A percentile compares a stretch with the other conserved stretches of the same genome.
Conservation (phyloP, 2,113 vertebrate species). For the Trinectes maculatus region DNA sequence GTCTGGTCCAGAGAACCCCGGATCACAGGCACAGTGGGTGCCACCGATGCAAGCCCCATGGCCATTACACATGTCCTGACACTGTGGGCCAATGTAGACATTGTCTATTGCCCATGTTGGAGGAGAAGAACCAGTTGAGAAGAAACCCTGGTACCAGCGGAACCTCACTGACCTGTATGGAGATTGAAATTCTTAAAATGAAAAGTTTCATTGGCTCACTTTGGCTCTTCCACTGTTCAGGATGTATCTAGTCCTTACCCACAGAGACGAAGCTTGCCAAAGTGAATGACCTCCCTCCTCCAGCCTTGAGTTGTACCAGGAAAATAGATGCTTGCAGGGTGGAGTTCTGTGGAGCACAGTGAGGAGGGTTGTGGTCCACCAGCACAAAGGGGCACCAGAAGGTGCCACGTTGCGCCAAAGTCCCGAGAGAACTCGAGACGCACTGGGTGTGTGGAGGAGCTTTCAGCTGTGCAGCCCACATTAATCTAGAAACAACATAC, state of each 20-base stretch:
- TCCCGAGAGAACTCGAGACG: conserved; percentile 95
- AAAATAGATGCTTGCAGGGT: conserved; percentile 95
- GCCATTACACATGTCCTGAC: conserved; percentile 95
- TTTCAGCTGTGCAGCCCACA: conserved; percentile 94
- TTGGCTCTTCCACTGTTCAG: neutral
- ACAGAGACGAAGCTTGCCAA: conserved; percentile 93
- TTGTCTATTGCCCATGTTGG: conserved; percentile 97
- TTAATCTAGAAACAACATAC: conserved; percentile 87
- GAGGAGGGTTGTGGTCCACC: conserved; percentile 91
- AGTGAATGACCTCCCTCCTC: conserved; percentile 93
- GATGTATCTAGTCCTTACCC: conserved; percentile 84
- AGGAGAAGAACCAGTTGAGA: conserved; percentile 86
- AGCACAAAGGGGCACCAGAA: conserved; percentile 93
- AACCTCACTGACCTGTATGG: conserved; percentile 89
- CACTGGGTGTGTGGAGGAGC: conserved; percentile 89
- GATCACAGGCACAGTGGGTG: conserved; percentile 91
- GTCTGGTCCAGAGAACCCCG: conserved; percentile 89
- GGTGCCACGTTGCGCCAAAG: conserved; percentile 95
- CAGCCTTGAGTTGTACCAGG: conserved; percentile 93
- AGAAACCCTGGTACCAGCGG: conserved; percentile 98
- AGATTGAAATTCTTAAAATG: neutral
- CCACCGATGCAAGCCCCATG: conserved; percentile 92
- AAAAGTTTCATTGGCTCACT: neutral
- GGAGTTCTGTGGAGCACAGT: conserved; percentile 94
- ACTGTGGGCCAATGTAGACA: conserved; percentile 94